Conservation (phyloP, 2,888 invertebrate genomes). For the Andrena bucephala region DNA sequence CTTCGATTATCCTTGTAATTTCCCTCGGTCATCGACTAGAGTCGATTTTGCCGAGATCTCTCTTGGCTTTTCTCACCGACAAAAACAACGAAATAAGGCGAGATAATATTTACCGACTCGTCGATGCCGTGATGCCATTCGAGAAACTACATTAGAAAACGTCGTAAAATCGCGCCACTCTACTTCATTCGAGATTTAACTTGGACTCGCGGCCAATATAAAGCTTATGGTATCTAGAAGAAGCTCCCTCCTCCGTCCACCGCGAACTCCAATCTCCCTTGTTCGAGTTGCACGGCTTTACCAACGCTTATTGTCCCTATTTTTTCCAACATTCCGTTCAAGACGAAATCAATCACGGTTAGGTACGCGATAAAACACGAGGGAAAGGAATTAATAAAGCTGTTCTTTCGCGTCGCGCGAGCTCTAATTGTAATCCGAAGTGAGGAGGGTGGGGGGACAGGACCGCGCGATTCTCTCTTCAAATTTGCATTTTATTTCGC, state of each 20-base stretch:
- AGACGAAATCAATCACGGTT: background rate
- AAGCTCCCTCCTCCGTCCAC: too few species aligned
- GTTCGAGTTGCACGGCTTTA: background rate
- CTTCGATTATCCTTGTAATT: slow-evolving; percentile 29
- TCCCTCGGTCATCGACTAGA: background rate
- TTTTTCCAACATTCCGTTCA: background rate
- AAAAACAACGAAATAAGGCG: slow-evolving; percentile 17
- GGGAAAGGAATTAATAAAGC: background rate
- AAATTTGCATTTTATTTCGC: slow-evolving; percentile 52
- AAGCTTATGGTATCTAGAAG: background rate
- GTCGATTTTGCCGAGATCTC: slow-evolving; percentile 3
- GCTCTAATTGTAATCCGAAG: slow-evolving; percentile 20
- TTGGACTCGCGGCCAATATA: background rate
- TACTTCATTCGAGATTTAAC: background rate
- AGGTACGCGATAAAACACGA: background rate
- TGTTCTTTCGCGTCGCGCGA: background rate
- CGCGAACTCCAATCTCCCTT: too few species aligned
- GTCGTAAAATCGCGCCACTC: slow-evolving; percentile 3
- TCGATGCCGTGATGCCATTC: background rate
- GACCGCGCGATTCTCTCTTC: slow-evolving; percentile 16
- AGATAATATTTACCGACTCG: slow-evolving; percentile 3
- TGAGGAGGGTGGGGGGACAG: slow-evolving; percentile 11
- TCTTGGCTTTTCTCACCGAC: slow-evolving; percentile 15
- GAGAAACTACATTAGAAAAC: background rate
- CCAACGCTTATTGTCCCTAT: background rate